Percentiles rank a stretch among this genome's conserved stretches.
phyloP scores from a whole-genome alignment of 2,797 vertebrate genomes.

The Galago senegalensis region DNA sequence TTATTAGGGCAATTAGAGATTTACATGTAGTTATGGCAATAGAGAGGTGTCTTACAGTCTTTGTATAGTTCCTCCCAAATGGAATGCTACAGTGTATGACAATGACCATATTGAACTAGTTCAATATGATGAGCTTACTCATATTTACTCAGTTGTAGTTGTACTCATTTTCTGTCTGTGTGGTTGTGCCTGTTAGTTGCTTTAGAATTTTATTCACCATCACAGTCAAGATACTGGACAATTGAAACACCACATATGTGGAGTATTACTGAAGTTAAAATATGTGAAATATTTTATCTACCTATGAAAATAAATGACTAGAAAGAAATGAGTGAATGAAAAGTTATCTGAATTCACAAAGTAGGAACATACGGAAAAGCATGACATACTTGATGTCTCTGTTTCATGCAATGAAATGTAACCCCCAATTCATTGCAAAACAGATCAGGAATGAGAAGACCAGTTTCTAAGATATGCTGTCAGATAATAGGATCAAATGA shows the following conservation, averaged over 20 bases:
- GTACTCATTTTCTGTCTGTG: neutral
- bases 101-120: neutral
- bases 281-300: neutral
- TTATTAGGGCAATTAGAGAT: neutral
- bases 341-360: slow-evolving; percentile 23
- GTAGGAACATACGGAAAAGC: neutral
- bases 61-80: neutral
- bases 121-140: neutral
- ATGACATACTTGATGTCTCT: neutral
- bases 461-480: neutral
- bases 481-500: neutral
- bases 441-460: neutral
- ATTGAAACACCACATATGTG: neutral
- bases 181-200: rapidly evolving
- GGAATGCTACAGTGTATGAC: neutral
- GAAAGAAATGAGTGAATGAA: neutral
- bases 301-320: neutral
- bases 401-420: neutral
- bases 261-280: slow-evolving; percentile 15
- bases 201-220: neutral
- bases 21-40: neutral
- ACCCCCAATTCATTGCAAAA: neutral
- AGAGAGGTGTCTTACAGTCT: neutral
- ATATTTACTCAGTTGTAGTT: neutral
- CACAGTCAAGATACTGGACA: neutral